These are phyloP conservation scores for Electrona antarctica DNA, from an alignment of 2,113 vertebrate species.

Conservation along the genomic window DNA sequence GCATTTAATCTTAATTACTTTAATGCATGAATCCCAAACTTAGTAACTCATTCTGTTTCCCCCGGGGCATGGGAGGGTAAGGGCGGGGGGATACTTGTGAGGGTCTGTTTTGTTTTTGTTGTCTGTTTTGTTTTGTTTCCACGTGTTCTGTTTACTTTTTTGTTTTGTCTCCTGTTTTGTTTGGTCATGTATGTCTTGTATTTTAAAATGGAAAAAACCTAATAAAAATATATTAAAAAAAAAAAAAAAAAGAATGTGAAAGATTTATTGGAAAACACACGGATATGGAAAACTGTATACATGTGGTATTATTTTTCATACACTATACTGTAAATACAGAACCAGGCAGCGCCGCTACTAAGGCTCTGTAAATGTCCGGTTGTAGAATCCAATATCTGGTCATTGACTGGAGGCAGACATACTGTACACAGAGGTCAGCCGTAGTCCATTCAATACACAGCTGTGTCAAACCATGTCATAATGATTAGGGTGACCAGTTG, in stretches of 20 bases:
- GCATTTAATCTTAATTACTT: no score
- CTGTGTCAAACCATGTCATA: constrained; percentile 43
- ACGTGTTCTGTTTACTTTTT: no score
- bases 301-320: constrained; percentile 4
- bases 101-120: no score
- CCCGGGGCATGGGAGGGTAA: no score
- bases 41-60: no score
- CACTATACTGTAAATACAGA: neutral
- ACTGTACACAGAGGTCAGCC: constrained; percentile 51
- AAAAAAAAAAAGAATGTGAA: neutral
- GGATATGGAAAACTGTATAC: neutral
- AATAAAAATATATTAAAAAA: neutral
- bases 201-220: no score
- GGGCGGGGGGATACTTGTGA: no score
- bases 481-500: no score
- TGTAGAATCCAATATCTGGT: constrained; percentile 42
- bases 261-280: neutral
- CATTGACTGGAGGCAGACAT: constrained; percentile 28
- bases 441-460: constrained; percentile 44
- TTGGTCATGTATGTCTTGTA: no score
- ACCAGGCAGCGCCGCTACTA: neutral
- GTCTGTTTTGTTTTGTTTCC: no score
- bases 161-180: no score
- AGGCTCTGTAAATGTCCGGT: neutral
- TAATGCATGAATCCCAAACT: no score